Evolutionary conservation across 2,888 invertebrate genomes (phyloP), one percentile per base, ranked within the genome.

Genomic region (Subacronicta megacephala): DNA sequence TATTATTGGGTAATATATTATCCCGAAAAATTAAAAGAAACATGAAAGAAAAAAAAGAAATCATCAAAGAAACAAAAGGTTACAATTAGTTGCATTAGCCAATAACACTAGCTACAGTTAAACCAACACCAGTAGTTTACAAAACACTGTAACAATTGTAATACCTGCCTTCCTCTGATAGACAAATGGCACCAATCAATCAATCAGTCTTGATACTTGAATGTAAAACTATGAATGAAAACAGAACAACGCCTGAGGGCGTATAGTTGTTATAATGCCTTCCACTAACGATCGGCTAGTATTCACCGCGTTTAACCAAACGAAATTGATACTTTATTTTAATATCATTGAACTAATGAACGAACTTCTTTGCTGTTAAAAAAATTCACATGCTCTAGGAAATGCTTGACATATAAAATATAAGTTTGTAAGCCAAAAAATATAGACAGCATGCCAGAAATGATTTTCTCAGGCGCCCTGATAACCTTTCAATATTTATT

Each of bases 201-300:
- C 13, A 26, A 64, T 37, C 29, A 35, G 37, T 59, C 38, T 63
- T 63, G 62, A 65, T 65, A 65, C 59, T 46, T 65, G 17, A 17
- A 43, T 12, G 12, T 0, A 7, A 65, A 59, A 52, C 13, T 31
- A n/a, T 31, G 31, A 31, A 31, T 31, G 31, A 31, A 31, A 31
- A n/a, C 9, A 15, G 15, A 31, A n/a, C 9, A 16, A 40, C 36
- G 23, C 44, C 6, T 0, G 10, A 18, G 26, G 7, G 4, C 6
- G 31, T 0, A n/a, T 29, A 9, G 10, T 4, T 13, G 5, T 6
- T 6, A 23, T 2, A 6, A 62, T 31, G n/a, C n/a, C 31, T 31
- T n/a, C 31, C 3, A n/a, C 2, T 29, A 29, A 29, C 29, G 3
- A 29, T n/a, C 5, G 3, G n/a, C 29, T 29, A 9, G 0, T 10